phyloP scores from a whole-genome alignment of 2,113 vertebrate species.

The Corythornis vintsioides region DNA sequence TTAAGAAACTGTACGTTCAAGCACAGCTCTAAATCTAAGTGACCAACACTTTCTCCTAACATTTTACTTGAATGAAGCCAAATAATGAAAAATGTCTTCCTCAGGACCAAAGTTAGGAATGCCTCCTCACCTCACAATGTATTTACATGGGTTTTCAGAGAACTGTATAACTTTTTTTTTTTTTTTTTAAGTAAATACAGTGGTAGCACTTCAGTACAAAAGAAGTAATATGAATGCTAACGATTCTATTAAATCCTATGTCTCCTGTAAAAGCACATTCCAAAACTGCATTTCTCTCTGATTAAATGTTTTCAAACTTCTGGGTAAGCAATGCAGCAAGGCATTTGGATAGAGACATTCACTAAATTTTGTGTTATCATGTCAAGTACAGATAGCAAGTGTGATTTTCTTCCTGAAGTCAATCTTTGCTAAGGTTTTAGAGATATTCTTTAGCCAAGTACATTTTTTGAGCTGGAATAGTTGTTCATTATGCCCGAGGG shows the following conservation, averaged over 20 bases:
- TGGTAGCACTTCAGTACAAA: not conserved
- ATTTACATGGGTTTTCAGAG: not conserved
- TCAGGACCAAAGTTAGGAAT: not conserved
- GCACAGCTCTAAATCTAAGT: not conserved
- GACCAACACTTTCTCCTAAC: not conserved
- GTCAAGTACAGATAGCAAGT: constrained; percentile 27
- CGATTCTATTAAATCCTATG: not conserved
- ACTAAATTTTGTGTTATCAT: not conserved
- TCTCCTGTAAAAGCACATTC: not conserved
- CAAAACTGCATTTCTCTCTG: not conserved
- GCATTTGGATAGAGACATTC: constrained; percentile 7
- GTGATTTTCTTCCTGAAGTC: constrained; percentile 51
- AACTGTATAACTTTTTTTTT: not conserved
- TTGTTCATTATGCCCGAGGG: not conserved
- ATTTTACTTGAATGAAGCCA: not conserved
- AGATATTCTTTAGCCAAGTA: constrained; percentile 7
- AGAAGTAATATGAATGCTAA: not conserved
- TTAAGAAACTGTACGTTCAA: not conserved
- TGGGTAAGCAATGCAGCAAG: constrained; percentile 2
- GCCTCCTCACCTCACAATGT: not conserved
- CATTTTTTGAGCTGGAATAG: not conserved
- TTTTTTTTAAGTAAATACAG: not conserved
- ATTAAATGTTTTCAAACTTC: constrained; percentile 26
- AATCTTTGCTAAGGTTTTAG: constrained; percentile 27
- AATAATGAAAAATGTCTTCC: not conserved